Evolutionary conservation across 2,113 vertebrate genomes (phyloP), one percentile per base, ranked within the genome.

Genomic region (Anolis carolinensis): DNA sequence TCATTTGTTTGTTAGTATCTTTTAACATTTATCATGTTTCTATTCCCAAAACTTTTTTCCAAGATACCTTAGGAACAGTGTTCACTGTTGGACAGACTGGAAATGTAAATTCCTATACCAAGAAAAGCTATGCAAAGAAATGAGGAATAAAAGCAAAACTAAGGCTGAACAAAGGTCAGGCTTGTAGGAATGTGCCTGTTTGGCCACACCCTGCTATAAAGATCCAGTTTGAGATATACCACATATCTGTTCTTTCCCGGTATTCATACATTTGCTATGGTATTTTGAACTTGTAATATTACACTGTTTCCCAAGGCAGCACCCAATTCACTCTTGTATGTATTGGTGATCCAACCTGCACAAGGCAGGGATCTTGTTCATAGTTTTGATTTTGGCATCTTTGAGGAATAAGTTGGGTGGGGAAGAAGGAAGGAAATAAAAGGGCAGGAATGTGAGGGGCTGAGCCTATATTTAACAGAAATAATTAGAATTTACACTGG

Each of bases 121-220:
- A 90, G 93, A 95, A 93, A 89, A 86, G 5, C 0, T 0, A 23
- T 48, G 27, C 23, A 65, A 84, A 77, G 67, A 20, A 16, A 23
- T 79, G 70, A 55, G 79, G 23, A 91, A 32, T 50, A 3, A 79
- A 20, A 84, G 23, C 75, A 82, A 39, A 34, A 90, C 90, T 91
- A 90, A 74, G 82, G 75, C 91, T 81, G 4, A 0, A 52, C 84
- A 62, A 86, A 80, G 78, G 83, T 78, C 73, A 94, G 79, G 50
- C 77, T 92, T 93, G 65, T 88, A 91, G 92, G 91, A 92, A 16
- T 70, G 88, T 84, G 85, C 92, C 82, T 87, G 89, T 59, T 90
- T 79, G 55, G 48, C 70, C 86, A 92, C 92, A 93, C 92, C 92
- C 91, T 90, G 79, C 86, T 93, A 91, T 90, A 95, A 90, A 92